Base-by-base conservation (phyloP, 2,797 vertebrate species). In the Schizopygopsis malacanthus region DNA sequence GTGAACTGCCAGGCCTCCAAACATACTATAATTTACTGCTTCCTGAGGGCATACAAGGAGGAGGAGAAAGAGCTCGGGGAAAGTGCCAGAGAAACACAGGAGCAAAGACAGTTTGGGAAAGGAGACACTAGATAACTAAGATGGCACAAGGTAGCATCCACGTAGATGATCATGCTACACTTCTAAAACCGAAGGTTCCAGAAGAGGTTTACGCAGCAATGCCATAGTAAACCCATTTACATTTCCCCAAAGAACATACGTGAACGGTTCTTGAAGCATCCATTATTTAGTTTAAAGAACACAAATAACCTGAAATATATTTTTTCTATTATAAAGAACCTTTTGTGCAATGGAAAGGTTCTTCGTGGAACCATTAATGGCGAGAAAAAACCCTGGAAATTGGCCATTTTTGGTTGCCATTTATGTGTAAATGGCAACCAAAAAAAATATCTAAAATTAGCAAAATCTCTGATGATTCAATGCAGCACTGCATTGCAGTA, bases 21-120 rank as follows among this genome's bases (percentile, higher is more conserved):
- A 83, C 65, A 86, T 75, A 86, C 75, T 52, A 85, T 81, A 85
- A 88, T 82, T 82, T 88, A 88, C 89, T 77, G 87, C 83, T 86
- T 89, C 87, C 89, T 85, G 37, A 86, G 73, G 73, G 77, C 33
- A 79, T 84, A 52, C 67, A 83, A 75, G 50, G 47, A 78, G 75
- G 56, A 56, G 73, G 83, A 75, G 71, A 72, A 33, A 52, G 33
- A 52, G 70, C 54, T 82, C 1, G 39, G 25, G 54, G 70, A 79
- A 75, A 76, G 45, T 45, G 59, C 45, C 25, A 71, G 54, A 82
- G 39, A 43, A 71, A 82, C 56, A 77, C n/a, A 65, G 65, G 41
- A 45, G 83, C 65, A 70, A 67, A 81, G 45, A 45, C 28, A 4
- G 47, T 71, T 59, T 71, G 39, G 37, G n/a, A 16, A 78, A 47